A percentile compares a stretch with the other conserved stretches of the same genome.
Evolutionary conservation across 1,140 invertebrate genomes (phyloP).

Genomic region (Bombus consobrinus): DNA sequence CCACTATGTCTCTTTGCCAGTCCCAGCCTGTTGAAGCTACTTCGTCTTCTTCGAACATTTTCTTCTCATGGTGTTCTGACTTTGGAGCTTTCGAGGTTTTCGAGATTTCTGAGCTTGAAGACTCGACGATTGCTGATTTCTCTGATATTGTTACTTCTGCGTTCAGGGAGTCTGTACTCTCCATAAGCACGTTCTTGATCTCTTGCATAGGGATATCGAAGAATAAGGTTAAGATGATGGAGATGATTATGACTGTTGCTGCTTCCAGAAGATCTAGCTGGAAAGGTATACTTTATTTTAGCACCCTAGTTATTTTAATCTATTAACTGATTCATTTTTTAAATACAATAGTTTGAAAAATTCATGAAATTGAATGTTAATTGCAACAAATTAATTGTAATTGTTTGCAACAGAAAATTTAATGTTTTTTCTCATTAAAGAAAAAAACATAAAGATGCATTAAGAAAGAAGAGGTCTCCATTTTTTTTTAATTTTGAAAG

Average conservation of each 20-base stretch:
- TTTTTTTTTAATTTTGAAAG: too few relatives aligned
- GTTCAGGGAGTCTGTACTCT: slow-evolving; percentile 67
- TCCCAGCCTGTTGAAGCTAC: slow-evolving; percentile 54
- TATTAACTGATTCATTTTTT: too few relatives aligned
- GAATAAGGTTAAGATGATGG: slow-evolving; percentile 80
- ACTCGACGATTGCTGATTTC: not conserved
- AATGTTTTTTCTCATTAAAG: too few relatives aligned
- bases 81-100: not conserved
- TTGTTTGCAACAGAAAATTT: too few relatives aligned
- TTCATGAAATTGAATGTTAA: too few relatives aligned
- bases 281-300: slow-evolving; percentile 47
- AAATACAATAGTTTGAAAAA: too few relatives aligned
- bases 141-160: too few relatives aligned
- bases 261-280: slow-evolving; percentile 79
- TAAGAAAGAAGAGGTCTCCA: too few relatives aligned
- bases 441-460: too few relatives aligned
- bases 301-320: too few relatives aligned
- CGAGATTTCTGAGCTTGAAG: not conserved
- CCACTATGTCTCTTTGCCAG: slow-evolving; percentile 55
- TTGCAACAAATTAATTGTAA: too few relatives aligned
- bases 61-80: not conserved
- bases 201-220: slow-evolving; percentile 84
- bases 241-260: slow-evolving; percentile 71
- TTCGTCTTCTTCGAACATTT: slow-evolving; percentile 53
- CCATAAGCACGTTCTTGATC: slow-evolving; percentile 81